Conservation (phyloP, 1,140 invertebrate genomes). For the Heliothis virescens region DNA sequence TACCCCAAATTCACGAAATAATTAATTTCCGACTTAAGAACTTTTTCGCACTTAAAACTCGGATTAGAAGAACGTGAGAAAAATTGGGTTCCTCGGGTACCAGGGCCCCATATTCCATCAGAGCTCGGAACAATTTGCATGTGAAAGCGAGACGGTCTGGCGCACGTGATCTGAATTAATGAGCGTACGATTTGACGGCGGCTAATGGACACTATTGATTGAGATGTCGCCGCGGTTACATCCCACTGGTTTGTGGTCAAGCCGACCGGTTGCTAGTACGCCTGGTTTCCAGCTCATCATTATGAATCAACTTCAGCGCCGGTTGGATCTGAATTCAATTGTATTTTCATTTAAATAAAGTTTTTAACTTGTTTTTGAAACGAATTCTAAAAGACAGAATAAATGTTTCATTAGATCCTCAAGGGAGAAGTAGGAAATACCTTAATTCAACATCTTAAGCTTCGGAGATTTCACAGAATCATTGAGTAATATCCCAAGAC, state of each 20-base stretch:
- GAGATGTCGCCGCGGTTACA: conserved; percentile 37
- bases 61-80: conserved; percentile 5
- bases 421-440: background rate
- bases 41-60: conserved; percentile 31
- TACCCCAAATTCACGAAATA: background rate
- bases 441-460: conserved; percentile 18
- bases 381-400: background rate
- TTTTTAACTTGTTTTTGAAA: background rate
- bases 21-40: conserved; percentile 26
- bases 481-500: conserved; percentile 7
- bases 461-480: conserved; percentile 12
- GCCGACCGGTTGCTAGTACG: background rate
- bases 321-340: background rate
- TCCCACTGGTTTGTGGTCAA: conserved; percentile 38
- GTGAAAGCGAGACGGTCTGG: conserved; percentile 48
- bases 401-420: background rate
- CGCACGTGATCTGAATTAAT: conserved; percentile 49
- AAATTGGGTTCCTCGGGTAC: conserved; percentile 27
- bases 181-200: conserved; percentile 30
- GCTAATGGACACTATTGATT: conserved; percentile 57
- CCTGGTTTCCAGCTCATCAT: conserved; percentile 13
- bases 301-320: conserved; percentile 13
- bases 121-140: conserved; percentile 41
- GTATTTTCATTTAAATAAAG: background rate
- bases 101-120: conserved; percentile 11